Base-by-base conservation (phyloP, 1,140 invertebrate genomes). In the Bathynomus jamesi region DNA sequence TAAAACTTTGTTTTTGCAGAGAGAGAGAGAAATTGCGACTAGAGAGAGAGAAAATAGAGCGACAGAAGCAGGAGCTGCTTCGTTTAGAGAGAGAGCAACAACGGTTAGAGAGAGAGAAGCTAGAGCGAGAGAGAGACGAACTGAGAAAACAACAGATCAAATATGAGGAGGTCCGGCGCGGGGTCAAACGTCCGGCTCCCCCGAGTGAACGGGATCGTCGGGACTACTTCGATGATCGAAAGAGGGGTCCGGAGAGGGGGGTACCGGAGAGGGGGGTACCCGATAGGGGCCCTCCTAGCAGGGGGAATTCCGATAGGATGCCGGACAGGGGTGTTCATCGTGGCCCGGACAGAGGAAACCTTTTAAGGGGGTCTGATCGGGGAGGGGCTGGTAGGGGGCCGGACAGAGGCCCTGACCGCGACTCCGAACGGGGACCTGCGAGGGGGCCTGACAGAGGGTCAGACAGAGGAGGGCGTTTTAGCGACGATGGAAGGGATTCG, bases 101-200 rank as follows among this genome's bases (percentile, higher is more conserved):
- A 65, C 71, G 71, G 3, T 27, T 69, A 25, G 71, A 73, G 53
- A 62, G 71, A n/a, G 71, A 73, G 71, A 73, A 73, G 65, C 65
- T 73, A 28, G 71, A 73, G 29, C 46, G 71, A 17, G 71, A 73
- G 53, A 62, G 71, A 17, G 71, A 73, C 24, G 71, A 73, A 60
- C 71, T 73, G 25, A 62, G 67, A 2, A 53, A 61, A 17, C 67
- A 69, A 31, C 67, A 69, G 53, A 61, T 69, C 27, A 69, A 69
- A 29, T 53, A 53, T 5, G 40, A 53, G 21, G 40, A 53, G 21
- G 40, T 53, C 21, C 40, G 40, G 21, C 13, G 40, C 13, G 40
- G 40, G 13, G 40, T 53, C 21, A 53, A 53, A 53, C 40, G 40
- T 17, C 40, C 40, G 5, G 40, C 40, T 17, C 40, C 5, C 1